phyloP scores from a whole-genome alignment of 2,888 invertebrate genomes.

The Oligia strigilis region DNA sequence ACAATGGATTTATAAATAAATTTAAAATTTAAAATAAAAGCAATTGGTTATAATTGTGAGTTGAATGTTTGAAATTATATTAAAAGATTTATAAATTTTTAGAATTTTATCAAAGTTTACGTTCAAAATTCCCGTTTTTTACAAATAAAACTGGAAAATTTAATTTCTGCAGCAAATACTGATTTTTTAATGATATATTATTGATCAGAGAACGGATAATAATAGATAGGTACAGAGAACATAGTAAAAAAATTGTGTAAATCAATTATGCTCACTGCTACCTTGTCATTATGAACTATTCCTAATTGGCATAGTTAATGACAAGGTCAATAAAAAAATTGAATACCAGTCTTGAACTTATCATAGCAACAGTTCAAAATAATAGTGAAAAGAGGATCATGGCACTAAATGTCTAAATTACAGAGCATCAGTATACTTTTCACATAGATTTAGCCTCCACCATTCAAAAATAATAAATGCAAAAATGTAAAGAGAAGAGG shows the following conservation, averaged over 20 bases:
- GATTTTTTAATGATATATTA: not conserved
- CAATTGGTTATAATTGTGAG: not conserved
- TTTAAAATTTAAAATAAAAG: not conserved
- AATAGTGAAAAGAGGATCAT: not conserved
- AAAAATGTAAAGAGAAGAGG: constrained; percentile 39
- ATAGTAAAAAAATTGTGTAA: not conserved
- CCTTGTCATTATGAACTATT: too few species aligned
- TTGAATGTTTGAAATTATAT: not conserved
- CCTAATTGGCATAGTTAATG: too few species aligned
- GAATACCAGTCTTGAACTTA: too few species aligned
- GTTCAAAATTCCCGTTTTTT: too few species aligned
- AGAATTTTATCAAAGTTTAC: not conserved
- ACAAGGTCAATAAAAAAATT: not conserved
- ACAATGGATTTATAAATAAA: not conserved
- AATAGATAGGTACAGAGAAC: not conserved
- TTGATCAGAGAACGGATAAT: not conserved
- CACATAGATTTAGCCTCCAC: constrained; percentile 14
- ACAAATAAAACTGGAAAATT: not conserved
- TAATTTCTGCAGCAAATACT: not conserved
- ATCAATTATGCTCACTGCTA: not conserved
- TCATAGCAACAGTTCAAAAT: not conserved
- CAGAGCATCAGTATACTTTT: not conserved
- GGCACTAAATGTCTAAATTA: not conserved
- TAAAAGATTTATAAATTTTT: not conserved
- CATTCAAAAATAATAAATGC: constrained; percentile 50